Conservation (phyloP, 2,797 vertebrate genomes). For the Oreonectes daqikongensis region DNA sequence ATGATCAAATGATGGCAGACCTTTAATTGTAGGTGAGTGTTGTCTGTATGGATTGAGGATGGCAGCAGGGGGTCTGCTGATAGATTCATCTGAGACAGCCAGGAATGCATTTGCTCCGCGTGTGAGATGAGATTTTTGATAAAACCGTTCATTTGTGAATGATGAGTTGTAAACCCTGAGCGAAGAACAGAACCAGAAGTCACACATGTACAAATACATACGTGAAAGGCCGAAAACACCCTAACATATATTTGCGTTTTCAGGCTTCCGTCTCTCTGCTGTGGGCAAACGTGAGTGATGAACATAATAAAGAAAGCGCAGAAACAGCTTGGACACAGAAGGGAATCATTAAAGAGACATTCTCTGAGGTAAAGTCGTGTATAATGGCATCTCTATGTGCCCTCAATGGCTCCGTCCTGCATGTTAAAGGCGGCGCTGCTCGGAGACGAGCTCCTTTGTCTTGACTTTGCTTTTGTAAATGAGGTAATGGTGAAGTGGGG, state of each 20-base stretch:
- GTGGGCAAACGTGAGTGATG: slow-evolving; percentile 24
- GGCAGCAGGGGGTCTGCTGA: slow-evolving; percentile 42
- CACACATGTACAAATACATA: slow-evolving; percentile 6
- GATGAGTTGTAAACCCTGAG: slow-evolving; percentile 9
- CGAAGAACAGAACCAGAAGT: slow-evolving; percentile 18
- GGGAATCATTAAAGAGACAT: slow-evolving; percentile 15
- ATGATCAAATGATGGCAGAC: background rate
- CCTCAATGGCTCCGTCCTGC: slow-evolving; percentile 38
- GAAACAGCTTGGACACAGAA: slow-evolving; percentile 29
- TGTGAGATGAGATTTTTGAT: slow-evolving; percentile 27
- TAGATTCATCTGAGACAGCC: too few relatives aligned
- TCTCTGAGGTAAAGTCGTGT: slow-evolving; percentile 33
- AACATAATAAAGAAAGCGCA: slow-evolving; percentile 26
- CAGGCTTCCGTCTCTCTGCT: slow-evolving; percentile 10
- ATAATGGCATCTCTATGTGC: slow-evolving; percentile 39
- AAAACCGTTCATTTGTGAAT: background rate
- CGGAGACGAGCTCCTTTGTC: slow-evolving; percentile 47
- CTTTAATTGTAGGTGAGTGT: background rate
- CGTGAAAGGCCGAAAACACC: background rate
- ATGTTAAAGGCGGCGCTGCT: slow-evolving; percentile 48
- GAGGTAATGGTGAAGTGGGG: slow-evolving; percentile 51
- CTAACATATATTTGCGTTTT: background rate
- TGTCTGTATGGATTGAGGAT: slow-evolving; percentile 15
- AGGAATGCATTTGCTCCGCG: slow-evolving; percentile 48
- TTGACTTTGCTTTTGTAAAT: slow-evolving; percentile 51